These are phyloP conservation scores for Pangasius mekongensis DNA, from an alignment of 2,797 vertebrate genomes.

Conservation along the genomic window DNA sequence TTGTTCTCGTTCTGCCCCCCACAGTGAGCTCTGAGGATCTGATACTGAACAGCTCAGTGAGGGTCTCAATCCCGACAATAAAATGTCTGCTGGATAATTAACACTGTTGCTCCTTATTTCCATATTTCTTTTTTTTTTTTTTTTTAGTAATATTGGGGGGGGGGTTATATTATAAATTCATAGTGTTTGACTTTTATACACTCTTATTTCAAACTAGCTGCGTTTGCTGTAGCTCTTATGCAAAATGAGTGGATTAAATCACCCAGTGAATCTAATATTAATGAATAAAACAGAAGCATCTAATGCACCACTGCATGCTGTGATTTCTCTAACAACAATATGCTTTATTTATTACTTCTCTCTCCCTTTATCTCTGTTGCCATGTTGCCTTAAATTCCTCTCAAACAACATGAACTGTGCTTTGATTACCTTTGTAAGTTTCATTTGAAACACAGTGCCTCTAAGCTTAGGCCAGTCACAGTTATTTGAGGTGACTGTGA, in stretches of 20 bases:
- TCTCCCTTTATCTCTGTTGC: not conserved
- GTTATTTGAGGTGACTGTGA: not conserved
- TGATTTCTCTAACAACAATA: not conserved
- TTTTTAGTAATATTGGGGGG: not conserved
- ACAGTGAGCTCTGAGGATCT: not conserved
- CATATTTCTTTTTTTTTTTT: not conserved
- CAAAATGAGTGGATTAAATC: not conserved
- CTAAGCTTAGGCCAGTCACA: not conserved
- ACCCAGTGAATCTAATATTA: conserved; percentile 4
- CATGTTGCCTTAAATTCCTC: not conserved
- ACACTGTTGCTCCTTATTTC: not conserved
- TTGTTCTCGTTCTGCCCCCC: conserved; percentile 45
- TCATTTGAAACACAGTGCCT: not conserved
- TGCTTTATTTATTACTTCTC: not conserved
- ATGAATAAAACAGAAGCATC: not conserved
- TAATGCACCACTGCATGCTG: not conserved
- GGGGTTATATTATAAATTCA: not conserved
- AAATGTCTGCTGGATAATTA: not conserved
- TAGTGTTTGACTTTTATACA: not conserved
- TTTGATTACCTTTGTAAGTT: not conserved
- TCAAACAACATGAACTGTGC: not conserved
- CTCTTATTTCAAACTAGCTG: not conserved
- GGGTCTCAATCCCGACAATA: not conserved
- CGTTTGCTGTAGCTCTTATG: not conserved
- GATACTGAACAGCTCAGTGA: conserved; percentile 11